phyloP scores from a whole-genome alignment of 2,888 invertebrate species.

The Drosophila bunnanda region DNA sequence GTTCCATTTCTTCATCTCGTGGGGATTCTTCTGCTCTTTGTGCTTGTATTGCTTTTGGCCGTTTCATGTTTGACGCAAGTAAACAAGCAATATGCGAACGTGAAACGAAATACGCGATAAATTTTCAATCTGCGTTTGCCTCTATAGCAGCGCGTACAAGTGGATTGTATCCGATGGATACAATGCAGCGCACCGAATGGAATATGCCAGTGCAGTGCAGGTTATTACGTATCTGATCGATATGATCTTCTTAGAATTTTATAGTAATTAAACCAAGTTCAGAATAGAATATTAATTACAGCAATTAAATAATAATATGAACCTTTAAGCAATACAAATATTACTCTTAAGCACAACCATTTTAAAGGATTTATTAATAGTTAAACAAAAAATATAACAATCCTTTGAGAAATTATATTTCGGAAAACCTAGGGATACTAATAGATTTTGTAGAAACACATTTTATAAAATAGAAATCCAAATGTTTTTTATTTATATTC shows the following conservation, averaged over 20 bases:
- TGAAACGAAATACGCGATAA: slow-evolving; percentile 78
- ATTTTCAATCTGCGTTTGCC: slow-evolving; percentile 53
- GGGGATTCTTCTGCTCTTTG: slow-evolving; percentile 24
- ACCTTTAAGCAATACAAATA: neutral
- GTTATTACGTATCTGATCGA: neutral
- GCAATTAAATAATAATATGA: neutral
- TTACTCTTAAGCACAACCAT: neutral
- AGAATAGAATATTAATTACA: neutral
- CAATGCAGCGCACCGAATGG: slow-evolving; percentile 1
- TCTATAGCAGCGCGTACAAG: slow-evolving; percentile 11
- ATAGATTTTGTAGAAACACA: no score
- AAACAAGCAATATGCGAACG: slow-evolving; percentile 69
- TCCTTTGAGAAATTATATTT: neutral
- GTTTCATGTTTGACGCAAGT: slow-evolving; percentile 78
- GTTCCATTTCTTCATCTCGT: slow-evolving; percentile 34
- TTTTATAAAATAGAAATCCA: no score
- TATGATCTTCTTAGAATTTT: neutral
- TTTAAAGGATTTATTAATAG: neutral
- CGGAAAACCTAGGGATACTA: neutral
- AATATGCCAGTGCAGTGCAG: neutral
- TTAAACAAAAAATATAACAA: neutral
- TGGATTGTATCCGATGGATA: slow-evolving; percentile 19
- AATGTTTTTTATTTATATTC: no score
- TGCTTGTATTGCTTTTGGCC: slow-evolving; percentile 42
- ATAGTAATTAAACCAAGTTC: neutral